These are phyloP conservation scores for Ophioninae sp. DNA, from an alignment of 2,888 invertebrate species.

Conservation along the genomic window DNA sequence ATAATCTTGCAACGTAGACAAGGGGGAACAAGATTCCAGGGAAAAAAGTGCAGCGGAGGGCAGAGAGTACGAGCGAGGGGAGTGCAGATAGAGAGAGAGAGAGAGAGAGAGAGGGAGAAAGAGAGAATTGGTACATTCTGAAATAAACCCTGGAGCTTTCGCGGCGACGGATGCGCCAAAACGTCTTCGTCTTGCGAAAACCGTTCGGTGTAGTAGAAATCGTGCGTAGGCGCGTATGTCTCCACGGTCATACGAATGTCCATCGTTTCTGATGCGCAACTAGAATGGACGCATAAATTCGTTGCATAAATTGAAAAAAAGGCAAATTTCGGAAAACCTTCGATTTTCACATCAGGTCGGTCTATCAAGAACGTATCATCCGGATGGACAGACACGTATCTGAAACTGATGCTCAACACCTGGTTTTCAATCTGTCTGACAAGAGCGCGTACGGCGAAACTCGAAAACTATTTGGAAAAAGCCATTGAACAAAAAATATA, in stretches of 20 bases:
- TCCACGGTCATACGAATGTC: constrained; percentile 2
- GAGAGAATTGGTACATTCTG: constrained; percentile 69
- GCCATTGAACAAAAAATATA: no score
- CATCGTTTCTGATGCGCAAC: constrained; percentile 4
- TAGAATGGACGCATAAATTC: no score
- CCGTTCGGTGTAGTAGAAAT: constrained; percentile 16
- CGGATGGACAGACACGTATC: no score
- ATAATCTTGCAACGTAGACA: neutral
- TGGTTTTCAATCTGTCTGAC: no score
- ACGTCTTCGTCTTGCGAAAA: constrained; percentile 31
- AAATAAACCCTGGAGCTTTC: constrained; percentile 72
- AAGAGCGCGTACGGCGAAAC: no score
- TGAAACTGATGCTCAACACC: no score
- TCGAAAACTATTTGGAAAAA: no score
- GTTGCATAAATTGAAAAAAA: no score
- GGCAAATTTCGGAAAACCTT: no score
- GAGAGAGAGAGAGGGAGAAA: no score
- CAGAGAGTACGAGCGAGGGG: constrained; percentile 4
- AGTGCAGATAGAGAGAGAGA: constrained; percentile 9
- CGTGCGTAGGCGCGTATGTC: constrained; percentile 39
- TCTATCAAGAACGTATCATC: no score
- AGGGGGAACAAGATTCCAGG: neutral
- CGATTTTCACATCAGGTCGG: no score
- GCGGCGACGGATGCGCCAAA: constrained; percentile 39
- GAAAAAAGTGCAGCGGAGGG: constrained; percentile 1